A percentile compares a stretch with the other conserved stretches of the same genome.
Evolutionary conservation across 2,113 vertebrate genomes (phyloP).

Genomic region (Drymodes brunneopygia): DNA sequence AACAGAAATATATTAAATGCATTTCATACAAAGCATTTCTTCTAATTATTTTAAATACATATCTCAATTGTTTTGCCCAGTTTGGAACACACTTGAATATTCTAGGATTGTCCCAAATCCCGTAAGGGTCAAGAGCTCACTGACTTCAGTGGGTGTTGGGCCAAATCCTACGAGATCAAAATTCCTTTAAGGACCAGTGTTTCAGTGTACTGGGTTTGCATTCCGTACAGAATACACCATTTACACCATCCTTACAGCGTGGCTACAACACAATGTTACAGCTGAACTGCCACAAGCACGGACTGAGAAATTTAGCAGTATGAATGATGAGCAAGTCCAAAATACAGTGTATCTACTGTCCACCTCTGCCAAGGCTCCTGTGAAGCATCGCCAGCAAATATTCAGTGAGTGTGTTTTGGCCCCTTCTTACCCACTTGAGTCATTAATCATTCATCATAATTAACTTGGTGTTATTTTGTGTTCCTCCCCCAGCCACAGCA

Average conservation of each 20-base stretch:
- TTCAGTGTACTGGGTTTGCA: slow-evolving; percentile 3
- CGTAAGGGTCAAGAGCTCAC: slow-evolving; percentile 14
- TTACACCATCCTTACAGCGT: neutral
- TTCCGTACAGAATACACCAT: neutral
- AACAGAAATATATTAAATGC: slow-evolving; percentile 11
- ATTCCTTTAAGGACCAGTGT: slow-evolving; percentile 21
- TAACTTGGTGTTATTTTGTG: neutral
- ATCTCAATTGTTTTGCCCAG: neutral
- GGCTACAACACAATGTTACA: neutral
- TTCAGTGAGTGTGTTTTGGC: neutral
- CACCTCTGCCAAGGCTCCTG: neutral
- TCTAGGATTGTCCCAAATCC: slow-evolving; percentile 30
- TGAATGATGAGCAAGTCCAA: neutral
- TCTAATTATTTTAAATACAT: slow-evolving; percentile 29
- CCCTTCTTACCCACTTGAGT: neutral
- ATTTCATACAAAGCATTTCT: slow-evolving; percentile 1
- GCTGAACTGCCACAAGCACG: neutral
- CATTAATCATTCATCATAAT: slow-evolving; percentile 47
- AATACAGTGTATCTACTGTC: neutral
- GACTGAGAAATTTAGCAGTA: neutral
- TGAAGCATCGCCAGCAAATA: neutral
- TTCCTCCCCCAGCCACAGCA: neutral
- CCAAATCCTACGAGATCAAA: neutral
- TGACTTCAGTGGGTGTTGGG: slow-evolving; percentile 33
- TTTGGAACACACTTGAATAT: slow-evolving; percentile 40